phyloP scores from a whole-genome alignment of 2,113 vertebrate genomes.

The Hyla sarda region DNA sequence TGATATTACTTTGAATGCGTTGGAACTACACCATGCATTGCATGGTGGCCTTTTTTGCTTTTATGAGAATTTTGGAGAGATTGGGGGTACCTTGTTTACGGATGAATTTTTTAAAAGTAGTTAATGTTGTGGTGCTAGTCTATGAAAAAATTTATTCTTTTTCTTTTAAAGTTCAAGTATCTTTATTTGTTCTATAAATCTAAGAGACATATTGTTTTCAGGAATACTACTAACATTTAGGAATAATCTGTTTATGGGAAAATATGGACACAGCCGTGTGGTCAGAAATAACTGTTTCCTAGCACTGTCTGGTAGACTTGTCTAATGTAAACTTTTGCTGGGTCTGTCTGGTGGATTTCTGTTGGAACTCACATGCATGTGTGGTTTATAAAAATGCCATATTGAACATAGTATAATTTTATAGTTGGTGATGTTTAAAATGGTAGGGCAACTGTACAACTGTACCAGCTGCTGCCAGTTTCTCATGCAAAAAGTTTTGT shows the following conservation, averaged over 20 bases:
- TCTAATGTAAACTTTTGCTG: neutral
- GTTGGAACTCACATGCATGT: neutral
- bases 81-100: slow-evolving; percentile 30
- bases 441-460: neutral
- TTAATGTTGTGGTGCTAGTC: neutral
- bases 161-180: neutral
- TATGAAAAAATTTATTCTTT: neutral
- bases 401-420: neutral
- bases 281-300: neutral
- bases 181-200: neutral
- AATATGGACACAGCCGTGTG: neutral
- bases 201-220: neutral
- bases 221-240: slow-evolving; percentile 12
- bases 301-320: neutral
- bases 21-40: neutral
- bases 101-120: slow-evolving; percentile 22
- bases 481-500: neutral
- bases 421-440: neutral
- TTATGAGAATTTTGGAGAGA: slow-evolving; percentile 59
- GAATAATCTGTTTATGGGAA: neutral
- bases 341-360: too few relatives aligned
- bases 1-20: neutral
- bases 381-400: neutral
- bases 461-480: neutral
- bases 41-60: slow-evolving; percentile 31